These are phyloP conservation scores for Passer montanus DNA, from an alignment of 2,113 vertebrate species.

Conservation along the genomic window DNA sequence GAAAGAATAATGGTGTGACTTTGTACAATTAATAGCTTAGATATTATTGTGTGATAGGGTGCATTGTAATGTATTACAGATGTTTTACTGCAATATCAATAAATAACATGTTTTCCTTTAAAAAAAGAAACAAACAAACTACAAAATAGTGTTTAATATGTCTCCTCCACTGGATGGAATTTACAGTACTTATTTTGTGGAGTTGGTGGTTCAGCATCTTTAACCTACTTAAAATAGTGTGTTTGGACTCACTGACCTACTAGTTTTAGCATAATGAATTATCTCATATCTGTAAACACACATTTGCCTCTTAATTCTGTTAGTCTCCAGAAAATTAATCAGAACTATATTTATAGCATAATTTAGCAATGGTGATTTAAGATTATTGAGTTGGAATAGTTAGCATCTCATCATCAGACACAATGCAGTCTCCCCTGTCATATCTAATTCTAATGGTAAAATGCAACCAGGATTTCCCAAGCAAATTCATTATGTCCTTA, in stretches of 20 bases:
- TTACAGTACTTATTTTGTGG: background rate
- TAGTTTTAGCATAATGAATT: background rate
- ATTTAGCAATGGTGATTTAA: background rate
- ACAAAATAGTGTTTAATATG: background rate
- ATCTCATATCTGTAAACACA: background rate
- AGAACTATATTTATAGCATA: background rate
- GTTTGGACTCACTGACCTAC: background rate
- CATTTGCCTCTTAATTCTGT: background rate
- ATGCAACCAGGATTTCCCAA: background rate
- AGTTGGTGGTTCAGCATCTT: background rate
- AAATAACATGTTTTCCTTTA: constrained; percentile 34
- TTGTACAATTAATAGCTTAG: background rate
- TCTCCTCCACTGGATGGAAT: background rate
- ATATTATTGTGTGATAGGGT: background rate
- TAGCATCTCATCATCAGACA: background rate
- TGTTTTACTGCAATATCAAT: constrained; percentile 19
- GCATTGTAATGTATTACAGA: background rate
- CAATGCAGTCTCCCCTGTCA: background rate
- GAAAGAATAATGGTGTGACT: background rate
- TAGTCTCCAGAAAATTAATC: background rate
- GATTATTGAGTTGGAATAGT: background rate
- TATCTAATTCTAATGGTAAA: background rate
- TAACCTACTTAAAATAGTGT: background rate
- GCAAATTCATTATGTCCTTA: background rate
- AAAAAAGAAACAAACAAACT: background rate